phyloP scores from a whole-genome alignment of 1,140 invertebrate genomes.

The Bombus impatiens region DNA sequence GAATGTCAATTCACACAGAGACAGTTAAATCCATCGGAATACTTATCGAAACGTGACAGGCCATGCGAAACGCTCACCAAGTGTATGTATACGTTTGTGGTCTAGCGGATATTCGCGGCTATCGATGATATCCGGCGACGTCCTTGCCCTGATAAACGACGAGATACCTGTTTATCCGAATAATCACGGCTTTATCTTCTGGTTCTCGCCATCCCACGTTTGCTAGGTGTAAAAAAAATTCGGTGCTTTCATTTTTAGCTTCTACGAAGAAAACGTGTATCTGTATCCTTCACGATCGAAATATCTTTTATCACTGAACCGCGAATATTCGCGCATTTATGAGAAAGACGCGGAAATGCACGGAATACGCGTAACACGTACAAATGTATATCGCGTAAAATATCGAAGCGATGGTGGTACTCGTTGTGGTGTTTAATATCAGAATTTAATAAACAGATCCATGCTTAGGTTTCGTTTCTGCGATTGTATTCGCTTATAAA shows the following conservation, averaged over 20 bases:
- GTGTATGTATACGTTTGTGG: slow-evolving; percentile 29
- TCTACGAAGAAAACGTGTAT: too few species aligned
- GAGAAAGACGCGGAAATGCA: neutral
- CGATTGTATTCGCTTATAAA: too few species aligned
- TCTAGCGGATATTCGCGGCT: slow-evolving; percentile 59
- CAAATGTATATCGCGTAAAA: too few species aligned
- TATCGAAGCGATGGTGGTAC: too few species aligned
- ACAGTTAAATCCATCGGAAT: slow-evolving; percentile 40
- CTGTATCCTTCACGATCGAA: too few species aligned
- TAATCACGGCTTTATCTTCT: slow-evolving; percentile 22
- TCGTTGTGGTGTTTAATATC: too few species aligned
- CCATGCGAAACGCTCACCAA: slow-evolving; percentile 8
- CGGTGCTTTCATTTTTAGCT: neutral
- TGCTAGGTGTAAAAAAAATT: rapidly evolving
- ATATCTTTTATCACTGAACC: neutral
- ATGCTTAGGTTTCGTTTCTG: too few species aligned
- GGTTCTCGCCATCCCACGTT: neutral
- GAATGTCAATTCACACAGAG: slow-evolving; percentile 2
- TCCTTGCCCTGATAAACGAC: slow-evolving; percentile 59
- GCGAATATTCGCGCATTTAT: neutral
- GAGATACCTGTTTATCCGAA: slow-evolving; percentile 44
- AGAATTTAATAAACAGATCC: too few species aligned
- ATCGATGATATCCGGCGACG: slow-evolving; percentile 57
- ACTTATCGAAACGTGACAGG: slow-evolving; percentile 50
- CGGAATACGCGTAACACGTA: too few species aligned